Evolutionary conservation across 2,888 invertebrate species (phyloP).

Genomic region (Callyntrura sp.): DNA sequence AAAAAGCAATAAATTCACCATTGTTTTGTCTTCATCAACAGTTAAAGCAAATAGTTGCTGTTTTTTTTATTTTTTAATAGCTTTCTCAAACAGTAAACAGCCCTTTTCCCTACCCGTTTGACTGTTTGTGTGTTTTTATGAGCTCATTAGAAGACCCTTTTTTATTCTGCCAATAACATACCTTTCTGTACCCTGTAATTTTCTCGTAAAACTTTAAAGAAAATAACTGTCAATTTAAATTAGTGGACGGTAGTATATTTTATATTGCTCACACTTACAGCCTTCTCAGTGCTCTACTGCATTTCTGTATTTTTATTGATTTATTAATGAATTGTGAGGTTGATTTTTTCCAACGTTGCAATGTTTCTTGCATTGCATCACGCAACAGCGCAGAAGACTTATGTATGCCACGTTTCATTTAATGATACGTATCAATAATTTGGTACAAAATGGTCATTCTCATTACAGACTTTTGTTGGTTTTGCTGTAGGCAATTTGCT

Average conservation of each 20-base stretch:
- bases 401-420: no score
- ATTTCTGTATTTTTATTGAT: neutral
- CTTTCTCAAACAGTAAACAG: constrained; percentile 65
- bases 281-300: neutral
- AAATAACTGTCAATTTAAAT: constrained; percentile 70
- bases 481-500: no score
- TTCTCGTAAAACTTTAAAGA: constrained; percentile 68
- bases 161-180: constrained; percentile 59
- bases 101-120: constrained; percentile 77
- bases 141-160: constrained; percentile 73
- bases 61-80: constrained; percentile 51
- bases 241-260: constrained; percentile 40
- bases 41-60: constrained; percentile 11
- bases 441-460: no score
- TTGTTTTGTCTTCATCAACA: constrained; percentile 73
- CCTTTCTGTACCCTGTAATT: constrained; percentile 61
- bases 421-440: no score
- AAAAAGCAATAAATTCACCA: constrained; percentile 67
- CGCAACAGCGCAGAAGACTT: no score
- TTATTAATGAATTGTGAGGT: neutral
- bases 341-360: neutral
- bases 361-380: neutral
- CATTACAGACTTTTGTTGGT: no score
- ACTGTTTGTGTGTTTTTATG: constrained; percentile 75
- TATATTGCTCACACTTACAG: constrained; percentile 3